Conservation (phyloP, 1,140 invertebrate species). For the Tenebrio molitor region DNA sequence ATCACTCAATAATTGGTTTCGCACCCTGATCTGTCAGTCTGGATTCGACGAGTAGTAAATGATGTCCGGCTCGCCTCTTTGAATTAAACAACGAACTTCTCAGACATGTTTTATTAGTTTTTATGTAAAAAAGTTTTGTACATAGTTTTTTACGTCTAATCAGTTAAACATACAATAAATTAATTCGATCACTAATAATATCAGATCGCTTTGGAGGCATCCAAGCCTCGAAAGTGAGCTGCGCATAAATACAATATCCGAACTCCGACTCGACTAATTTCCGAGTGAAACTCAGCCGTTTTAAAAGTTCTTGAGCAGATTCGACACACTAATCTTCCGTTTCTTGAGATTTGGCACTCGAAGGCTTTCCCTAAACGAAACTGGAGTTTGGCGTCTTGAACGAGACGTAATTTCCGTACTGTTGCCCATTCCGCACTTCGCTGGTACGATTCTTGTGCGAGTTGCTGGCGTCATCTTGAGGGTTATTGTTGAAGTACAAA, state of each 20-base stretch:
- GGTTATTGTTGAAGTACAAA: slow-evolving; percentile 66
- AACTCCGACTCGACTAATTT: slow-evolving; percentile 7
- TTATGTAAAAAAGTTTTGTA: slow-evolving; percentile 33
- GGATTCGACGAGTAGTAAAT: slow-evolving; percentile 33
- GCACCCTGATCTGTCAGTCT: slow-evolving; percentile 24
- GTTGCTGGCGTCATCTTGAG: slow-evolving; percentile 5
- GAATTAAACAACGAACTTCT: slow-evolving; percentile 24
- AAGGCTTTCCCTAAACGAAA: no score
- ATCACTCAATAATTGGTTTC: slow-evolving; percentile 40
- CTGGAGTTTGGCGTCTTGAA: slow-evolving; percentile 55
- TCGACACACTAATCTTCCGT: slow-evolving; percentile 24
- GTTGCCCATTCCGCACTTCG: slow-evolving; percentile 47
- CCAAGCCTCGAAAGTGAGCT: slow-evolving; percentile 20
- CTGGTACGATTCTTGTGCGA: neutral
- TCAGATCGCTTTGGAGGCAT: slow-evolving; percentile 23
- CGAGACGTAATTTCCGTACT: slow-evolving; percentile 57
- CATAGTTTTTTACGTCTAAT: slow-evolving; percentile 13
- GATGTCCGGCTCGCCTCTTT: slow-evolving; percentile 12
- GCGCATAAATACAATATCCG: slow-evolving; percentile 28
- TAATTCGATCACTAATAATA: slow-evolving; percentile 37
- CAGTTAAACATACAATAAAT: slow-evolving; percentile 26
- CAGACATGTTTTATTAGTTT: slow-evolving; percentile 28
- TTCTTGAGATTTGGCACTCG: slow-evolving; percentile 38
- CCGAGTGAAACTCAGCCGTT: slow-evolving; percentile 20
- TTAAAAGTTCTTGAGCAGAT: slow-evolving; percentile 32